A percentile compares a stretch with the other conserved stretches of the same genome.
These are phyloP conservation scores for Chelonus formosanus DNA, from an alignment of 2,888 invertebrate genomes.

Conservation along the genomic window DNA sequence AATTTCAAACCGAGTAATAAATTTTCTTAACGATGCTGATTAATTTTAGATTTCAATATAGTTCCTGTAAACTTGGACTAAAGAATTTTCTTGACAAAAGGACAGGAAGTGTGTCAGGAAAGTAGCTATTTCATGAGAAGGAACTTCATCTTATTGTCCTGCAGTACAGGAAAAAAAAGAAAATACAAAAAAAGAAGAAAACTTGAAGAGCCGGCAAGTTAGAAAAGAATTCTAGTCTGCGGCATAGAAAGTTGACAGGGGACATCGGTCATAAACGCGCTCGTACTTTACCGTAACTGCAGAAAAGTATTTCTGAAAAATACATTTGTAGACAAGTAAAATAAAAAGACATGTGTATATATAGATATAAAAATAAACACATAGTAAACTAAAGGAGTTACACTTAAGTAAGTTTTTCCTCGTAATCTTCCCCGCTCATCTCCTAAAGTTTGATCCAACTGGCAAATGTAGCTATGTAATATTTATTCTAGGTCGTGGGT, in stretches of 20 bases:
- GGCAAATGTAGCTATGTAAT: slow-evolving; percentile 27
- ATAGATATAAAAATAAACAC: slow-evolving; percentile 4
- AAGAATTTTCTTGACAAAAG: neutral
- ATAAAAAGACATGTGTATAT: slow-evolving; percentile 8
- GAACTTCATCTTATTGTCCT: slow-evolving; percentile 5
- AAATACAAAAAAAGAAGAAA: slow-evolving; percentile 5
- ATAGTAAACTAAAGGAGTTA: no score
- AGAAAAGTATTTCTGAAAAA: no score
- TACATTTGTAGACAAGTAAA: no score
- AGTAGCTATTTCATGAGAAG: no score
- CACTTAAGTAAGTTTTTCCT: no score
- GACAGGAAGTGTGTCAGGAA: slow-evolving; percentile 14
- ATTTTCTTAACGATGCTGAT: no score
- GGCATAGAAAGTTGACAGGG: slow-evolving; percentile 8
- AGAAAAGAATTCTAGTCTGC: slow-evolving; percentile 27
- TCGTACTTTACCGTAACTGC: slow-evolving; percentile 4
- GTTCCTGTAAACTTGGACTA: no score
- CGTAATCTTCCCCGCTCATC: neutral
- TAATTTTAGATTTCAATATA: no score
- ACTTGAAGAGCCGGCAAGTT: slow-evolving; percentile 25
- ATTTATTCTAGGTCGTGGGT: slow-evolving; percentile 28
- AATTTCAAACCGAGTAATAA: no score
- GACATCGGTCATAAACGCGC: slow-evolving; percentile 29
- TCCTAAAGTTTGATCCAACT: slow-evolving; percentile 1
- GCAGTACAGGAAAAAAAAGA: slow-evolving; percentile 1